Conservation (phyloP, 2,113 vertebrate genomes). For the Serilophus lunatus region DNA sequence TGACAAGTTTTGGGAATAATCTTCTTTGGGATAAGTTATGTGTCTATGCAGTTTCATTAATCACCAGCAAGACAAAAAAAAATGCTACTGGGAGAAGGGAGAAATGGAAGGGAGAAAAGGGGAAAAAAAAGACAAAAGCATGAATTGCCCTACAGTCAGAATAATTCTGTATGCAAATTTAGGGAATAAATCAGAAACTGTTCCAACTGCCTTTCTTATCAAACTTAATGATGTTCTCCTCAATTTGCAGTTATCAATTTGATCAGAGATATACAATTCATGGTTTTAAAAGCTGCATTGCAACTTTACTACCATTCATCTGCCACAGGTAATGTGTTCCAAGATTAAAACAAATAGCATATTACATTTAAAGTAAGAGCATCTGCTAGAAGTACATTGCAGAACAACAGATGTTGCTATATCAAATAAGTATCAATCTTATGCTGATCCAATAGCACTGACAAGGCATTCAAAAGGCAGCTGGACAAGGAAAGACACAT, state of each 20-base stretch:
- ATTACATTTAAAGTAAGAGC: slow-evolving; percentile 61
- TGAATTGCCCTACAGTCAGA: neutral
- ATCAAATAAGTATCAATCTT: slow-evolving; percentile 69
- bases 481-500: neutral
- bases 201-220: neutral
- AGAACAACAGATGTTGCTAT: slow-evolving; percentile 65
- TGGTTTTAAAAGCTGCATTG: neutral
- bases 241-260: neutral
- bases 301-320: neutral
- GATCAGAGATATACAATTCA: neutral
- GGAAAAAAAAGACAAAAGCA: neutral
- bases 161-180: neutral
- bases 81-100: neutral
- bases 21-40: neutral
- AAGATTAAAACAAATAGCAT: slow-evolving; percentile 49
- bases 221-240: slow-evolving; percentile 42
- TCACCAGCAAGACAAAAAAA: neutral
- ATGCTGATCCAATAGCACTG: slow-evolving; percentile 19
- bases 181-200: slow-evolving; percentile 30
- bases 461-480: slow-evolving; percentile 15
- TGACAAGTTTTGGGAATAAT: neutral
- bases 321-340: neutral
- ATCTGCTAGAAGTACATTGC: slow-evolving; percentile 57
- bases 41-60: neutral
- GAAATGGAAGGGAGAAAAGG: neutral